Evolutionary conservation across 2,113 vertebrate genomes (phyloP).

Genomic region (Nerophis lumbriciformis): DNA sequence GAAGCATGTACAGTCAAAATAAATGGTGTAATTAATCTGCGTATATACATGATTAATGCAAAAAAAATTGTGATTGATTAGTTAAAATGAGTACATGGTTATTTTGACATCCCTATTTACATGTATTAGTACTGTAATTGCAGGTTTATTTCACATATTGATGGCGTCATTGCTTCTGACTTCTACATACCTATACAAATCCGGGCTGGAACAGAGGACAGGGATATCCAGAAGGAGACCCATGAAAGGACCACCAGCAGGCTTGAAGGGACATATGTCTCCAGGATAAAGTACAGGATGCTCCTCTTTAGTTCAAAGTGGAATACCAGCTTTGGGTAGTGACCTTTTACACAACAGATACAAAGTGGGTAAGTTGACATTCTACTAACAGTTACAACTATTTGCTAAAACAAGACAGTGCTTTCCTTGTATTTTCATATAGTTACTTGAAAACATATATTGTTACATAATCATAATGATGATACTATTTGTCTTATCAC

Average conservation of each 20-base stretch:
- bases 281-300: conserved; percentile 87
- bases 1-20: too few relatives aligned
- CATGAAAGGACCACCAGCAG: conserved; percentile 86
- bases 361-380: neutral
- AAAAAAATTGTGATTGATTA: too few relatives aligned
- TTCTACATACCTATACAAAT: conserved; percentile 81
- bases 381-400: too few relatives aligned
- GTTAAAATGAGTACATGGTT: too few relatives aligned
- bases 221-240: conserved; percentile 91
- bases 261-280: conserved; percentile 87
- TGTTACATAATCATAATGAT: too few relatives aligned
- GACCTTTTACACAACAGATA: conserved; percentile 55
- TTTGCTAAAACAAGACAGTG: too few relatives aligned
- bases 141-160: neutral
- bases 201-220: conserved; percentile 85
- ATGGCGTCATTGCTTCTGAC: neutral
- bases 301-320: conserved; percentile 88
- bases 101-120: neutral
- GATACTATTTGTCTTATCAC: too few relatives aligned
- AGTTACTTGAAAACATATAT: too few relatives aligned
- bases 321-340: conserved; percentile 83
- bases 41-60: too few relatives aligned
- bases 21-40: too few relatives aligned
- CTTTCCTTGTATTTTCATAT: too few relatives aligned
- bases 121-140: neutral